phyloP scores from a whole-genome alignment of 2,113 vertebrate species.

The Pipa parva region DNA sequence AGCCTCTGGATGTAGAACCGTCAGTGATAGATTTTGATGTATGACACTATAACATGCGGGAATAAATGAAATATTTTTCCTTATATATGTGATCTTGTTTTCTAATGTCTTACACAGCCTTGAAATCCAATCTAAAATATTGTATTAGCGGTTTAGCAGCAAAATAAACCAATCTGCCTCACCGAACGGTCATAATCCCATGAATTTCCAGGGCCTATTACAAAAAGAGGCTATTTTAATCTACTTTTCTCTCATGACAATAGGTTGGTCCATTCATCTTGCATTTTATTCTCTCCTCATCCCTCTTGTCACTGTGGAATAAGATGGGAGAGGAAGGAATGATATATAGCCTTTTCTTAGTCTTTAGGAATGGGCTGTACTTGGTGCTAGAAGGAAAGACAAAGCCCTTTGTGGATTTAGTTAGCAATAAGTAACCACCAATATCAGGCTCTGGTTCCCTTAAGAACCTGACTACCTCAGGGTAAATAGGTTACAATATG shows the following conservation, averaged over 20 bases:
- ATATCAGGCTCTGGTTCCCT: neutral
- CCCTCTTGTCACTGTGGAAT: constrained; percentile 11
- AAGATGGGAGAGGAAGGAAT: constrained; percentile 1
- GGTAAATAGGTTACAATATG: too few relatives aligned
- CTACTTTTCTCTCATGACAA: constrained; percentile 33
- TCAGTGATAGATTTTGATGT: constrained; percentile 11
- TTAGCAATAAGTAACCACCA: neutral
- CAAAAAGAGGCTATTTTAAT: constrained; percentile 25
- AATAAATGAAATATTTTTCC: constrained; percentile 18
- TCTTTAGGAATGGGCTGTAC: neutral
- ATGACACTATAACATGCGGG: neutral
- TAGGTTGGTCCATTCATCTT: constrained; percentile 37
- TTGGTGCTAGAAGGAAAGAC: neutral
- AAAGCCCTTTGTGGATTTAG: neutral
- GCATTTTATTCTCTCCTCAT: neutral
- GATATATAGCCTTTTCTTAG: constrained; percentile 4
- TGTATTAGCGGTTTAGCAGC: constrained; percentile 23
- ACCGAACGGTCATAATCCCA: constrained; percentile 12
- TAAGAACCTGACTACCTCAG: too few relatives aligned
- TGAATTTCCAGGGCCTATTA: constrained; percentile 16
- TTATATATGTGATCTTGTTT: constrained; percentile 5
- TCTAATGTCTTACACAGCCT: neutral
- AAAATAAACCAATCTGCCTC: neutral
- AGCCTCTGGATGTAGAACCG: too few relatives aligned
- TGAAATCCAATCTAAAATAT: constrained; percentile 29